Evolutionary conservation across 2,888 invertebrate genomes (phyloP).

Genomic region (Conchocele bisecta): DNA sequence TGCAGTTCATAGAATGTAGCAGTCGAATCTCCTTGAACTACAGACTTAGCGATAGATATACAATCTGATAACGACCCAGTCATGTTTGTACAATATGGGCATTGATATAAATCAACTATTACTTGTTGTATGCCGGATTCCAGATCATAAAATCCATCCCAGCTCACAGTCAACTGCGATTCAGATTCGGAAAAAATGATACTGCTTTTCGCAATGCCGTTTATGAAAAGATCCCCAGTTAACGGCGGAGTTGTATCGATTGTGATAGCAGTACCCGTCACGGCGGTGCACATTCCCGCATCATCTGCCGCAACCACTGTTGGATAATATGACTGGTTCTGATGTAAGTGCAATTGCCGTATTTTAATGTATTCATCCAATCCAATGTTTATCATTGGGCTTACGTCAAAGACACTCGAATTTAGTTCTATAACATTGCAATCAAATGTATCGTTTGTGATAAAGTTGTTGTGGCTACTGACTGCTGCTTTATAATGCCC

Average conservation of each 20-base stretch:
- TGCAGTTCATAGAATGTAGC: constrained; percentile 43
- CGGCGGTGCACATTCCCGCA: constrained; percentile 41
- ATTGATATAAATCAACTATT: constrained; percentile 17
- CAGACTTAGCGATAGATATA: background rate
- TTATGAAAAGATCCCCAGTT: constrained; percentile 20
- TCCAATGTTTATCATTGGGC: constrained; percentile 16
- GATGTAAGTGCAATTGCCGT: constrained; percentile 29
- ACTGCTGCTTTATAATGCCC: constrained; percentile 40
- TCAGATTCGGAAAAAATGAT: background rate
- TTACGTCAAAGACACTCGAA: constrained; percentile 24
- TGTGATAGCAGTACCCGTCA: constrained; percentile 22
- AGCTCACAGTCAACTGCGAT: constrained; percentile 15
- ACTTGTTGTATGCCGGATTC: constrained; percentile 33
- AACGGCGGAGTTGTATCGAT: constrained; percentile 55
- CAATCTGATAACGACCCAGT: background rate
- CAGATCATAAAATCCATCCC: constrained; percentile 34
- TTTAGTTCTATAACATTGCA: constrained; percentile 14
- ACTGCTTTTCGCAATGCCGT: constrained; percentile 11
- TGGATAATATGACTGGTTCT: constrained; percentile 42
- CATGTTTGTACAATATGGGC: constrained; percentile 11
- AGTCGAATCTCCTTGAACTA: constrained; percentile 6
- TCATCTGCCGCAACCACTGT: constrained; percentile 53
- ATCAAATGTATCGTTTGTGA: constrained; percentile 30
- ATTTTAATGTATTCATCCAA: constrained; percentile 32
- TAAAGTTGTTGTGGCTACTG: background rate